Conservation (phyloP, 2,888 invertebrate genomes). For the Bembecia ichneumoniformis region DNA sequence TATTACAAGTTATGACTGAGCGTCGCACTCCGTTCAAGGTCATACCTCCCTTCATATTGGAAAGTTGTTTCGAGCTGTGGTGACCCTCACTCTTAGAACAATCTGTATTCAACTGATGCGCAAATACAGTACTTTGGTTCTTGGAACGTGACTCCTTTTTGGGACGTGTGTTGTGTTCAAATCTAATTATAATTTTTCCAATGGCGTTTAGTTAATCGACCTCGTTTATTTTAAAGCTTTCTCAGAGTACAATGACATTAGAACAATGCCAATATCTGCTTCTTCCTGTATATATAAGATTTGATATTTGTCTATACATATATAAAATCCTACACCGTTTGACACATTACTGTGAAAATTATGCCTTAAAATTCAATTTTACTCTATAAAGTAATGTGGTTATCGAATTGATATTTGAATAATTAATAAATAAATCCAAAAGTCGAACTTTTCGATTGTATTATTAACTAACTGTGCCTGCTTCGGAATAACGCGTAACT, state of each 20-base stretch:
- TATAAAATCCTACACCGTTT: too few relatives aligned
- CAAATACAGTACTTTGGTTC: background rate
- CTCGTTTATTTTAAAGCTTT: background rate
- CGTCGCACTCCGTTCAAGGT: constrained; percentile 30
- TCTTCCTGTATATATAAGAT: too few relatives aligned
- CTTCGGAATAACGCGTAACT: too few relatives aligned
- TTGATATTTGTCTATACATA: too few relatives aligned
- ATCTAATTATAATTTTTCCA: background rate
- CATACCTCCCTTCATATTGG: constrained; percentile 57
- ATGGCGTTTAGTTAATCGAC: background rate
- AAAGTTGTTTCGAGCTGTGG: constrained; percentile 50
- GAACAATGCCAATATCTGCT: too few relatives aligned
- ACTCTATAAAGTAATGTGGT: too few relatives aligned
- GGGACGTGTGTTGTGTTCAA: background rate
- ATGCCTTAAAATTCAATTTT: too few relatives aligned
- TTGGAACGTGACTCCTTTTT: background rate
- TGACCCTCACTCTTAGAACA: constrained; percentile 22
- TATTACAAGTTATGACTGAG: constrained; percentile 3
- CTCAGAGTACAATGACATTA: background rate
- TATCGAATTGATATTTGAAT: too few relatives aligned
- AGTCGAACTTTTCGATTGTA: too few relatives aligned
- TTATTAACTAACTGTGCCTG: too few relatives aligned
- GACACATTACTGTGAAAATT: too few relatives aligned
- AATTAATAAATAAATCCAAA: too few relatives aligned
- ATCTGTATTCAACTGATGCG: constrained; percentile 25